A percentile compares a stretch with the other conserved stretches of the same genome.
These are phyloP conservation scores for Thunnus maccoyii DNA, from an alignment of 2,113 vertebrate species.

Conservation along the genomic window DNA sequence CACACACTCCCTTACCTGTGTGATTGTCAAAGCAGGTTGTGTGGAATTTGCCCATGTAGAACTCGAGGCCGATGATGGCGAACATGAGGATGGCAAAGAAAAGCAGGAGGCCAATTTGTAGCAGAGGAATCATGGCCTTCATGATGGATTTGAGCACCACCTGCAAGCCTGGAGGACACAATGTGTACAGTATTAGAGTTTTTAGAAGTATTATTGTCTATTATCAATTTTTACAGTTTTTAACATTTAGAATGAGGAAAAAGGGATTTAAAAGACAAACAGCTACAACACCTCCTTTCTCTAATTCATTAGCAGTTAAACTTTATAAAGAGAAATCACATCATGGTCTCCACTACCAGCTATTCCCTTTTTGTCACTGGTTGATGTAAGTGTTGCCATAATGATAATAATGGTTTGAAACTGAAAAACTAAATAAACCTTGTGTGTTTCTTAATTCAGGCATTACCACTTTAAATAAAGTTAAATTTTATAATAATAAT, in stretches of 20 bases:
- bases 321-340: too few relatives aligned
- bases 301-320: too few relatives aligned
- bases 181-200: background rate
- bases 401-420: too few relatives aligned
- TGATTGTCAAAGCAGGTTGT: conserved; percentile 92
- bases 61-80: conserved; percentile 96
- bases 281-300: too few relatives aligned
- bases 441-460: too few relatives aligned
- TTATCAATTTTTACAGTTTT: background rate
- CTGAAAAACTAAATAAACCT: too few relatives aligned
- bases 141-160: conserved; percentile 97
- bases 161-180: conserved; percentile 89
- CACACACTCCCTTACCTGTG: conserved; percentile 83
- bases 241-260: background rate
- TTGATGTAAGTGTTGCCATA: too few relatives aligned
- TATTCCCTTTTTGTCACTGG: too few relatives aligned
- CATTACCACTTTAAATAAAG: too few relatives aligned
- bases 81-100: conserved; percentile 98
- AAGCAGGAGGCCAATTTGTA: conserved; percentile 95
- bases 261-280: background rate
- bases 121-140: conserved; percentile 97
- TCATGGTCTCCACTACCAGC: too few relatives aligned
- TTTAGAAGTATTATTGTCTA: background rate
- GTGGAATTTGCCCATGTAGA: conserved; percentile 98
- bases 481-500: background rate